Base-by-base conservation (phyloP, 1,140 invertebrate genomes). In the Nymphalis io region DNA sequence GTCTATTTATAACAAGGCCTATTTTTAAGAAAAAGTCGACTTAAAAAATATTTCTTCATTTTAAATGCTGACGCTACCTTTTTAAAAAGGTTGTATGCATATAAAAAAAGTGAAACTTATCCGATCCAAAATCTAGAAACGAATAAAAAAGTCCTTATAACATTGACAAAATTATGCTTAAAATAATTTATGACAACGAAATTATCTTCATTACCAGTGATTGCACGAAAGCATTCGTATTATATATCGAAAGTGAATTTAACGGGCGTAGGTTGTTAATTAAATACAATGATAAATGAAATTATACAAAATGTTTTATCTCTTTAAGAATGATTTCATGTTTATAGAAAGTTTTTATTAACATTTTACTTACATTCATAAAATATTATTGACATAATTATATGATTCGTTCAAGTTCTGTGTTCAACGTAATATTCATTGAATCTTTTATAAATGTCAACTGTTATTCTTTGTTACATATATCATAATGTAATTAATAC, bases 211-310 rank as follows among this genome's bases (percentile, higher is more conserved):
- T 59, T 59, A 59, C 51, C 2, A 12, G 38, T 53, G 48, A 53
- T 55, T 64, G 40, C 23, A 66, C n/a, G 55, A 44, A 46, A 58
- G 21, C 27, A 58, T 57, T 20, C 53, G 40, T n/a, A 63, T 65
- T 53, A 46, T 21, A 20, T 51, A 63, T 62, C 21, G 64, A 72
- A 72, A 72, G 70, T 72, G 64, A 67, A 67, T 51, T 65, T 72
- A 59, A 72, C 23, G 18, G 16, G 20, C 42, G 42, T 5, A 64
- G 46, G 39, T 44, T 12, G 57, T 51, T 72, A 44, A 72, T 62
- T 72, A 58, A 61, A 66, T 59, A 38, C 57, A 46, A 59, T 60
- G 23, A 46, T 39, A 38, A 60, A 39, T 2, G 38, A 21, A 33
- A 16, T 44, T 38, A 42, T 46, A 6, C 27, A 21, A 48, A 38